These are phyloP conservation scores for Umimayanthus chanpuru DNA, from an alignment of 92 coral and sea anemone genomes.

Conservation along the genomic window DNA sequence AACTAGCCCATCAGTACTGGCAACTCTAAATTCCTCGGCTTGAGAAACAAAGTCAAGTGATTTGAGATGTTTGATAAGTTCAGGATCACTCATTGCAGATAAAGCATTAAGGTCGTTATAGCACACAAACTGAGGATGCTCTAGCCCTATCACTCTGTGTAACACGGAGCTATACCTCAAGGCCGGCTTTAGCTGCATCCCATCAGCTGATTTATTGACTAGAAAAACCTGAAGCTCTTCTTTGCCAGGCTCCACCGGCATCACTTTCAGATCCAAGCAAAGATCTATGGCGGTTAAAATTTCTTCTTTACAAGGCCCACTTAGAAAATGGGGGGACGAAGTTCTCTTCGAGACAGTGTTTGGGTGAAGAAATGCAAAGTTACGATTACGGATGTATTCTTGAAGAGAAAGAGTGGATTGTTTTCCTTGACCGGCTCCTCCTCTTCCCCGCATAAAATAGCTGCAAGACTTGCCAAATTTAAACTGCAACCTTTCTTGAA, in stretches of 20 bases:
- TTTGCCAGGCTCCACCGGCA: conserved; percentile 40
- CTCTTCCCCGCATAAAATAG: too few species aligned
- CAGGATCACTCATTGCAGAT: conserved; percentile 18
- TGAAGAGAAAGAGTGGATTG: too few species aligned
- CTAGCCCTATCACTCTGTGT: conserved; percentile 6
- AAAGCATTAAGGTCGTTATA: conserved; percentile 10
- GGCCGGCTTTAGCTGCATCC: conserved; percentile 15
- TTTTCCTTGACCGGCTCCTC: too few species aligned
- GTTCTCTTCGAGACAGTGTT: too few species aligned
- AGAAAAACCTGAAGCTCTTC: conserved; percentile 49
- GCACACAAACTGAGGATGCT: background rate
- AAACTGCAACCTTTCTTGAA: too few species aligned
- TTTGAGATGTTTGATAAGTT: conserved; percentile 35
- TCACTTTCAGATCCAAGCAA: conserved; percentile 53
- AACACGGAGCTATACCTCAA: conserved; percentile 2
- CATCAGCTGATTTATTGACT: conserved; percentile 16
- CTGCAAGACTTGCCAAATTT: too few species aligned
- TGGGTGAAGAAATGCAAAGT: too few species aligned
- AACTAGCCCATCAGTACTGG: conserved; percentile 50
- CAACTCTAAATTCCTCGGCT: conserved; percentile 59
- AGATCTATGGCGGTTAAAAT: conserved; percentile 59
- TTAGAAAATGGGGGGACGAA: background rate
- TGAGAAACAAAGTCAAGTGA: conserved; percentile 48
- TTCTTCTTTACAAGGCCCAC: conserved; percentile 40
- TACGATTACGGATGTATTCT: too few species aligned